These are phyloP conservation scores for Drosophila lini DNA, from an alignment of 1,140 invertebrate genomes.

Conservation along the genomic window DNA sequence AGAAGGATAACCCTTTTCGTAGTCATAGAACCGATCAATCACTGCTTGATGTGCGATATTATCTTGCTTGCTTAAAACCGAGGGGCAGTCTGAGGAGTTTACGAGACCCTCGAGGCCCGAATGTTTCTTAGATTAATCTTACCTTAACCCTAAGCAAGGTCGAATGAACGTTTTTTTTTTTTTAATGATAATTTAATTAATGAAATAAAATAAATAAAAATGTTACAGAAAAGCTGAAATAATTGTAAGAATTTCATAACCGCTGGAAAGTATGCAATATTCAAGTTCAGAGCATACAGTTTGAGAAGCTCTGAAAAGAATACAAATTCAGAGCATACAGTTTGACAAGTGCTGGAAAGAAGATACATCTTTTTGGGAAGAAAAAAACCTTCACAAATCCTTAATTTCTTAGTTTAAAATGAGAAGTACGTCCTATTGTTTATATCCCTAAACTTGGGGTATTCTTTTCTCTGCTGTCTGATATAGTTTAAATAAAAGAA, in stretches of 20 bases:
- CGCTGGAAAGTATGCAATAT: slow-evolving; percentile 18
- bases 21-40: slow-evolving; percentile 58
- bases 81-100: slow-evolving; percentile 7
- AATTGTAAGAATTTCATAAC: not conserved
- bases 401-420: too few relatives aligned
- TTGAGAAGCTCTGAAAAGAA: not conserved
- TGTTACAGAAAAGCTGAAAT: slow-evolving; percentile 2
- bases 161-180: slow-evolving; percentile 62
- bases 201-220: slow-evolving; percentile 17
- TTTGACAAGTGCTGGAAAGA: too few relatives aligned
- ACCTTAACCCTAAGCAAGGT: slow-evolving; percentile 59
- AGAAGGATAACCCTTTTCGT: slow-evolving; percentile 16
- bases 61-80: slow-evolving; percentile 63
- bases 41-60: slow-evolving; percentile 70
- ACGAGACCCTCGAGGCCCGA: slow-evolving; percentile 1
- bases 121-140: slow-evolving; percentile 28
- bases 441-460: too few relatives aligned
- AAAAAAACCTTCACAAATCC: too few relatives aligned
- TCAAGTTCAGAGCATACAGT: slow-evolving; percentile 20
- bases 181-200: slow-evolving; percentile 62
- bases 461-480: too few relatives aligned
- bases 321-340: too few relatives aligned
- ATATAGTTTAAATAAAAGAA: too few relatives aligned
- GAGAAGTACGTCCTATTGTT: too few relatives aligned
- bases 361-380: too few relatives aligned